Evolutionary conservation across 2,888 invertebrate genomes (phyloP), one percentile per base, ranked within the genome.

Genomic region (Cistogaster globosa): DNA sequence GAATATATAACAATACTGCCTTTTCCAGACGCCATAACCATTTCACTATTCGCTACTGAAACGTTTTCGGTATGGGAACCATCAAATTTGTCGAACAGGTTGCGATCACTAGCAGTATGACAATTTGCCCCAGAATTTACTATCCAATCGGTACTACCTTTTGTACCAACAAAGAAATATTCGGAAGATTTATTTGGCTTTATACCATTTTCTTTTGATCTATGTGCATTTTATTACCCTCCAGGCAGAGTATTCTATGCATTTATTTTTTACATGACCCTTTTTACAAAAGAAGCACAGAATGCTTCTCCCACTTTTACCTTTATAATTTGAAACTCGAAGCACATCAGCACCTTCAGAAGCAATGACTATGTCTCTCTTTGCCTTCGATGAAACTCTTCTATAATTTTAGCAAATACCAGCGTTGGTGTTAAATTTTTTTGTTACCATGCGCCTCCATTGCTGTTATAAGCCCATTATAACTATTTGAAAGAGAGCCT

Each of bases 111-210:
- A 6, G 58, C 36, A n/a, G 36, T 60, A 16, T 87, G 84, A 42
- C 86, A 36, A 26, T 84, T 85, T 32, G 86, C 86, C 9, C 86
- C 87, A 6, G 87, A 87, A 74, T 87, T 86, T 0, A 87, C 42
- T 2, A 88, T 74, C 87, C 87, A 88, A 26, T 79, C 85, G n/a
- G 32, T 58, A 14, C 18, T 42, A 16, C 26, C 26, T 18, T 26
- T 48, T 63, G 36, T 55, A 32, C 48, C 48, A 58, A 77, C 42
- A 51, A 75, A 78, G 45, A 65, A n/a, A 32, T 51, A 32, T 65
- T 65, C 65, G 12, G 51, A 16, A 9, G 16, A 51, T 68, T 79
- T 57, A 26, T 51, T 60, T 36, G 55, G 48, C 53, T 82, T 58
- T 12, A 76, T 57, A 16, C 63, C 32, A 22, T 75, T 81, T 36